Conservation (phyloP, 2,797 vertebrate genomes). For the Scomberomorus guttatus region DNA sequence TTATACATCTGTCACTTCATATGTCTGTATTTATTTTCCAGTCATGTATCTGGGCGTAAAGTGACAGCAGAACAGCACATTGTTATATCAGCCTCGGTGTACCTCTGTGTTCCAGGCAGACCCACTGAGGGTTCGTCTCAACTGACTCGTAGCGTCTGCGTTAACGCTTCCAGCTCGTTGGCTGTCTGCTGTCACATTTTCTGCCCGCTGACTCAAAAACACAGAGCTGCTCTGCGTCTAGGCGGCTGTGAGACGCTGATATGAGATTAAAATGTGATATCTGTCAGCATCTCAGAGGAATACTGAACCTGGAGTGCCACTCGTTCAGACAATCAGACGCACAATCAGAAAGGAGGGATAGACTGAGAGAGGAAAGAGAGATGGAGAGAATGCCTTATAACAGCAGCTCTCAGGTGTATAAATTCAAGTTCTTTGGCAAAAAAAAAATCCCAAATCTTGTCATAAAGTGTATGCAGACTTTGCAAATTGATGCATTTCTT, state of each 20-base stretch:
- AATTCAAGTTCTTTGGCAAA: no score
- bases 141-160: background rate
- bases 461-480: no score
- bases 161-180: background rate
- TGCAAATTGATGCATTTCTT: no score
- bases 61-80: background rate
- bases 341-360: slow-evolving; percentile 1
- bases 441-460: no score
- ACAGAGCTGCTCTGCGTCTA: slow-evolving; percentile 4
- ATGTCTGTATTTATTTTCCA: slow-evolving; percentile 11
- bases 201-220: slow-evolving; percentile 20
- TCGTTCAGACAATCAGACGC: slow-evolving; percentile 18
- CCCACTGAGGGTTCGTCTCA: background rate
- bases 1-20: slow-evolving; percentile 28
- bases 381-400: background rate
- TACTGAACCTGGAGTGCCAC: slow-evolving; percentile 11
- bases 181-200: slow-evolving; percentile 4
- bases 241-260: slow-evolving; percentile 15
- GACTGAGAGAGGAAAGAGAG: background rate
- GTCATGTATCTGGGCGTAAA: slow-evolving; percentile 3
- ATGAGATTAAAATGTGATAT: slow-evolving; percentile 47
- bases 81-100: slow-evolving; percentile 2
- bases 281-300: slow-evolving; percentile 15
- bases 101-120: background rate
- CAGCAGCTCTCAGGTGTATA: background rate